A percentile compares a stretch with the other conserved stretches of the same genome.
Evolutionary conservation across 2,113 vertebrate genomes (phyloP).

Genomic region (Balaeniceps rex): DNA sequence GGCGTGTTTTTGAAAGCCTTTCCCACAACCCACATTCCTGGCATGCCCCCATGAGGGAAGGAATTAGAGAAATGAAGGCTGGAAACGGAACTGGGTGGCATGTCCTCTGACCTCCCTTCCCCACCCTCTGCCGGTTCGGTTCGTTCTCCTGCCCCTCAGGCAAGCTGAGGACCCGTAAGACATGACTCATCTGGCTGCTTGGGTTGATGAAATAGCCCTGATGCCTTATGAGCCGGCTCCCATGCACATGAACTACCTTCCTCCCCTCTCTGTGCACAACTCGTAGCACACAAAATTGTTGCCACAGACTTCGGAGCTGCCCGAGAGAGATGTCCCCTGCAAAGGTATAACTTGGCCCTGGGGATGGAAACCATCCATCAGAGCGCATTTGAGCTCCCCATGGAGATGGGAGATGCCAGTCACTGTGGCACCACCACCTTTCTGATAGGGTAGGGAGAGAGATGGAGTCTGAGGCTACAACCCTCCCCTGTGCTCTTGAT

Average conservation of each 20-base stretch:
- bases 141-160: not conserved
- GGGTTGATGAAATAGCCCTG: not conserved
- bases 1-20: not conserved
- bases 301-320: not conserved
- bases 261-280: not conserved
- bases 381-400: not conserved
- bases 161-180: not conserved
- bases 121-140: not conserved
- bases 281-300: not conserved
- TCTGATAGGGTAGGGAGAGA: not conserved
- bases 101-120: not conserved
- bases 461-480: not conserved
- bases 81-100: not conserved
- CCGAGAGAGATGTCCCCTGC: not conserved
- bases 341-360: not conserved
- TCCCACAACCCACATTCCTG: conserved; percentile 23
- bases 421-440: not conserved
- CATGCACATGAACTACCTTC: not conserved
- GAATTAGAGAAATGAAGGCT: conserved; percentile 47
- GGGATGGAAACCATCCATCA: not conserved
- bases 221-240: not conserved
- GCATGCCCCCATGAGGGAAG: not conserved
- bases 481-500: not conserved
- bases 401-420: not conserved
- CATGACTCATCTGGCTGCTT: not conserved